These are phyloP conservation scores for Amphiprion ocellaris DNA, from an alignment of 2,113 vertebrate genomes.

Conservation along the genomic window DNA sequence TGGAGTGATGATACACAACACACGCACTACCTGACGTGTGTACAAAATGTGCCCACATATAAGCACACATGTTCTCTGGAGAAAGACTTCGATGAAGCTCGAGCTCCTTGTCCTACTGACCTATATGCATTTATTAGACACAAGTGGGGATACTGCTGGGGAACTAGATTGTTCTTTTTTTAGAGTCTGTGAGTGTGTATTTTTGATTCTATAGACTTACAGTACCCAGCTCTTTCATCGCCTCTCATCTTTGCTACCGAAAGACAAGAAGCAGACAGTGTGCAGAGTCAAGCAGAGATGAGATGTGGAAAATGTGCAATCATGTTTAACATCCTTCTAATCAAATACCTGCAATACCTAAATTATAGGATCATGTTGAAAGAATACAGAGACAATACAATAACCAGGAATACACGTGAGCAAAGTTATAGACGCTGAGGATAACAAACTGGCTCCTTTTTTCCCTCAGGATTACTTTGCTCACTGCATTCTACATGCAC, in stretches of 20 bases:
- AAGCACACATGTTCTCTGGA: slow-evolving; percentile 22
- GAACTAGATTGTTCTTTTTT: slow-evolving; percentile 43
- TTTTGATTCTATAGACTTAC: neutral
- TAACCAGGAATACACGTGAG: neutral
- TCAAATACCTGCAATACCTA: neutral
- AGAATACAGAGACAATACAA: neutral
- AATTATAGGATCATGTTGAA: slow-evolving; percentile 1
- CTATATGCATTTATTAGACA: slow-evolving; percentile 79
- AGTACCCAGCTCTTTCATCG: neutral
- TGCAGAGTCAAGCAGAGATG: too few species aligned
- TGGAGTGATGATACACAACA: slow-evolving; percentile 35
- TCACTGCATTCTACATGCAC: neutral
- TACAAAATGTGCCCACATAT: slow-evolving; percentile 1
- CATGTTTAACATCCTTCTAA: slow-evolving; percentile 9
- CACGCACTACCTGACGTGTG: slow-evolving; percentile 13
- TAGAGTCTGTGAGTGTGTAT: slow-evolving; percentile 3
- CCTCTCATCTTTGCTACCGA: slow-evolving; percentile 4
- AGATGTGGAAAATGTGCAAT: slow-evolving; percentile 27
- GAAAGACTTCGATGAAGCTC: slow-evolving; percentile 50
- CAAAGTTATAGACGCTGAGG: slow-evolving; percentile 1
- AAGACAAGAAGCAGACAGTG: neutral
- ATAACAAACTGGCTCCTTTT: slow-evolving; percentile 34
- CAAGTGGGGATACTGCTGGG: slow-evolving; percentile 42
- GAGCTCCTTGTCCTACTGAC: slow-evolving; percentile 75
- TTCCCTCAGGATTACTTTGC: slow-evolving; percentile 20